Conservation (phyloP, 2,113 vertebrate species). For the Kryptolebias marmoratus region DNA sequence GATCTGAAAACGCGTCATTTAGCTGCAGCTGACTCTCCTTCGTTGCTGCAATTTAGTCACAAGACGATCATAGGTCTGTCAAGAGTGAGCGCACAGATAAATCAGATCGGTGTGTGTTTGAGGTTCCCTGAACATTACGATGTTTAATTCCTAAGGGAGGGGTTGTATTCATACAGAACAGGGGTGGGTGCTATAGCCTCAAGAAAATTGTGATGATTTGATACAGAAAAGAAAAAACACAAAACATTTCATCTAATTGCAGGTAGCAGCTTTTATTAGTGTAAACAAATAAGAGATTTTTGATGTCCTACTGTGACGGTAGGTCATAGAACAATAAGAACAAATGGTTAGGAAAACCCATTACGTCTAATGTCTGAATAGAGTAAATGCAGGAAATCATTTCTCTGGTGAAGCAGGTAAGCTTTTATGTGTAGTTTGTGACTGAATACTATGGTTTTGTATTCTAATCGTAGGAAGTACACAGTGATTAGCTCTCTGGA, state of each 20-base stretch:
- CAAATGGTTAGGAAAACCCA: too few relatives aligned
- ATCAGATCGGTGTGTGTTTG: background rate
- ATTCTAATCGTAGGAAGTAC: conserved; percentile 85
- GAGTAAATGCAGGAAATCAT: background rate
- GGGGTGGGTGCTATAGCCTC: too few relatives aligned
- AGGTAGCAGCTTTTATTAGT: too few relatives aligned
- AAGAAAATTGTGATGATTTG: too few relatives aligned
- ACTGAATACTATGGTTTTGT: background rate
- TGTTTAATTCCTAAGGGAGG: background rate
- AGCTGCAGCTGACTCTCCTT: background rate
- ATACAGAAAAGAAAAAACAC: too few relatives aligned
- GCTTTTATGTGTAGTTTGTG: too few relatives aligned
- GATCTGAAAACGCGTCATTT: conserved; percentile 1
- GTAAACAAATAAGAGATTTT: too few relatives aligned
- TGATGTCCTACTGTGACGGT: too few relatives aligned
- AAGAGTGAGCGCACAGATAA: background rate
- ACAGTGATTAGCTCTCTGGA: conserved; percentile 88
- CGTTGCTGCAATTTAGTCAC: background rate
- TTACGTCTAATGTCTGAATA: background rate
- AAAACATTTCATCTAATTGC: too few relatives aligned
- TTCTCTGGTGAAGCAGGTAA: background rate
- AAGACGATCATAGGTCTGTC: background rate
- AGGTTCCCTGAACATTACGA: too few relatives aligned
- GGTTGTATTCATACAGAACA: background rate
- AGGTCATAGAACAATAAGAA: too few relatives aligned